These are phyloP conservation scores for Festucalex cinctus DNA, from an alignment of 2,113 vertebrate genomes.

Conservation along the genomic window DNA sequence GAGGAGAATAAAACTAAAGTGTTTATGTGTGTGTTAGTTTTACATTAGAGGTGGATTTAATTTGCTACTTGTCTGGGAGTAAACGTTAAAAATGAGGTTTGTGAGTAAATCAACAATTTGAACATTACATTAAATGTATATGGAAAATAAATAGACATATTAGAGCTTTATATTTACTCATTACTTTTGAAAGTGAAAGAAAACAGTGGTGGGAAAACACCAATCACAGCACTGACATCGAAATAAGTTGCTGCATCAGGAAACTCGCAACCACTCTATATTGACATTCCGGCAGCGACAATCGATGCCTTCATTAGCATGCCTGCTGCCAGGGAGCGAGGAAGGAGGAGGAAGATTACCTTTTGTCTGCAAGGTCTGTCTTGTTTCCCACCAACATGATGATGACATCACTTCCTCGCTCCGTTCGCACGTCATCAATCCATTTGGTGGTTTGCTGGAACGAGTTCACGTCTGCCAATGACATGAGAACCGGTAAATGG, in stretches of 20 bases:
- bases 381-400: constrained; percentile 99
- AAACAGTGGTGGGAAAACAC: background rate
- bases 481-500: background rate
- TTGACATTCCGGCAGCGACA: constrained; percentile 25
- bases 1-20: no score
- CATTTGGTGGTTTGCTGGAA: constrained; percentile 99
- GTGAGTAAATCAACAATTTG: no score
- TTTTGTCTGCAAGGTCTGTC: constrained; percentile 98
- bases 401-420: constrained; percentile 97
- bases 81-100: no score
- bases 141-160: background rate
- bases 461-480: constrained; percentile 88
- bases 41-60: no score
- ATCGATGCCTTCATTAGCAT: constrained; percentile 47
- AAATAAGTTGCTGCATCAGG: constrained; percentile 8
- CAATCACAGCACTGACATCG: constrained; percentile 12
- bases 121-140: background rate
- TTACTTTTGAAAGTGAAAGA: background rate
- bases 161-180: background rate
- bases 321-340: constrained; percentile 3
- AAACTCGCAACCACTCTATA: constrained; percentile 14
- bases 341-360: constrained; percentile 68
- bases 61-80: no score
- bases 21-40: no score
- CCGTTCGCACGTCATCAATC: constrained; percentile 98